Percentiles rank a stretch among this genome's conserved stretches.
Conservation (phyloP, 2,888 invertebrate species). For the Chydorus sphaericus region DNA sequence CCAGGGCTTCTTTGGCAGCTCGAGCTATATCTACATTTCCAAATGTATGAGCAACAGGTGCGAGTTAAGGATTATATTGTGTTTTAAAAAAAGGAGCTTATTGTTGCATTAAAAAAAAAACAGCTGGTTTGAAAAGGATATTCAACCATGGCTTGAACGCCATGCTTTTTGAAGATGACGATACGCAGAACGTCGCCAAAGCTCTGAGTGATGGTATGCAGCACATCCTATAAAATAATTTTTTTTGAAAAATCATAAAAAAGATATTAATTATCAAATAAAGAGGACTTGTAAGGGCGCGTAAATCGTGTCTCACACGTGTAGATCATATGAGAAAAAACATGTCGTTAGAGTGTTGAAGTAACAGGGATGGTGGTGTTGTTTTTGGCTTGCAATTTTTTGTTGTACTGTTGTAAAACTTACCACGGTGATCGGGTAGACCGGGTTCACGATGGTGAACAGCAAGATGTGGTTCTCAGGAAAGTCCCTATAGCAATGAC, state of each 20-base stretch:
- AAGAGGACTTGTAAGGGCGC: conserved; percentile 14
- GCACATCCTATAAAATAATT: conserved; percentile 79
- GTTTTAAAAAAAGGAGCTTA: not conserved
- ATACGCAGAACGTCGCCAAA: conserved; percentile 92
- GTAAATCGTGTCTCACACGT: not conserved
- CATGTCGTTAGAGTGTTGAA: too few relatives aligned
- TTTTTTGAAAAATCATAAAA: conserved; percentile 25
- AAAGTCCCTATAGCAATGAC: conserved; percentile 44
- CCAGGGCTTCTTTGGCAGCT: conserved; percentile 82
- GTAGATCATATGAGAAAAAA: not conserved
- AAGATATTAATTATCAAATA: conserved; percentile 15
- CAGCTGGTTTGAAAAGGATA: conserved; percentile 68
- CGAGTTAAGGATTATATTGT: conserved; percentile 42
- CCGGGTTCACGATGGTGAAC: conserved; percentile 94
- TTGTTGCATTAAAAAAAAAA: too few relatives aligned
- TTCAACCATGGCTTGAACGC: conserved; percentile 98
- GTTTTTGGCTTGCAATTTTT: not conserved
- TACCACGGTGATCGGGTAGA: conserved; percentile 98
- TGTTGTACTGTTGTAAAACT: conserved; percentile 36
- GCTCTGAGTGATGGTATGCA: conserved; percentile 90
- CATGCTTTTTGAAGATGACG: conserved; percentile 97
- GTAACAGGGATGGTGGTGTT: too few relatives aligned
- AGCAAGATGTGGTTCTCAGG: conserved; percentile 90
- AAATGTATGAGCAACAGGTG: too few relatives aligned
- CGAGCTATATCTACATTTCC: conserved; percentile 87